A percentile compares a stretch with the other conserved stretches of the same genome.
Evolutionary conservation across 1,140 invertebrate species (phyloP).

Genomic region (Meloidogyne exigua): DNA sequence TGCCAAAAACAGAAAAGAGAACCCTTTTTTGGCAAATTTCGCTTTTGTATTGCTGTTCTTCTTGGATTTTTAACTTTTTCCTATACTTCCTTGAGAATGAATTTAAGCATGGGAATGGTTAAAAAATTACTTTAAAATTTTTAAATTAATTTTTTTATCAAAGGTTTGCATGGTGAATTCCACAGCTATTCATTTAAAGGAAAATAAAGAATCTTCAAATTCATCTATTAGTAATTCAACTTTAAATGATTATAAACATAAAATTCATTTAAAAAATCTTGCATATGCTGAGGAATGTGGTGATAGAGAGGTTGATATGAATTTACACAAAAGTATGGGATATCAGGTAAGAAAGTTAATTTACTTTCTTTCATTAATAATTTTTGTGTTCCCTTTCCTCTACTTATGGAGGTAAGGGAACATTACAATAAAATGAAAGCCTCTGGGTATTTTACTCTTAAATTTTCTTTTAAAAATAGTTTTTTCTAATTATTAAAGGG

Average conservation of each 20-base stretch:
- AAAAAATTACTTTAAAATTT: background rate
- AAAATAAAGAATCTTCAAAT: background rate
- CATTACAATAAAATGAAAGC: too few species aligned
- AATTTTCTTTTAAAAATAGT: background rate
- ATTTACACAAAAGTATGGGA: background rate
- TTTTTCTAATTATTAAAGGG: conserved; percentile 26
- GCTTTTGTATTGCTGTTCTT: conserved; percentile 19
- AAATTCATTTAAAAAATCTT: background rate
- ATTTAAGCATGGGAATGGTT: conserved; percentile 32
- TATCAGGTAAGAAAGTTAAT: conserved; percentile 9
- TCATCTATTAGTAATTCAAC: background rate
- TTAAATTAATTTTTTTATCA: background rate
- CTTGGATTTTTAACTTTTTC: conserved; percentile 23
- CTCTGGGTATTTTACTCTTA: too few species aligned
- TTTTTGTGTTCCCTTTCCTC: too few species aligned
- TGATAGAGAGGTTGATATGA: background rate
- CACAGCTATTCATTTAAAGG: conserved; percentile 22
- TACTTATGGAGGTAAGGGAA: too few species aligned
- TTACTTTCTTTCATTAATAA: background rate
- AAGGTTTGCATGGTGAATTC: conserved; percentile 41
- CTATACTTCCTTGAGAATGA: conserved; percentile 31
- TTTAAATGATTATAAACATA: background rate
- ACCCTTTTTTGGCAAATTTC: conserved; percentile 14
- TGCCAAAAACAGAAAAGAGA: background rate
- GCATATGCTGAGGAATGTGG: conserved; percentile 22